Conservation (phyloP, 2,888 invertebrate genomes). For the Nysson spinosus region DNA sequence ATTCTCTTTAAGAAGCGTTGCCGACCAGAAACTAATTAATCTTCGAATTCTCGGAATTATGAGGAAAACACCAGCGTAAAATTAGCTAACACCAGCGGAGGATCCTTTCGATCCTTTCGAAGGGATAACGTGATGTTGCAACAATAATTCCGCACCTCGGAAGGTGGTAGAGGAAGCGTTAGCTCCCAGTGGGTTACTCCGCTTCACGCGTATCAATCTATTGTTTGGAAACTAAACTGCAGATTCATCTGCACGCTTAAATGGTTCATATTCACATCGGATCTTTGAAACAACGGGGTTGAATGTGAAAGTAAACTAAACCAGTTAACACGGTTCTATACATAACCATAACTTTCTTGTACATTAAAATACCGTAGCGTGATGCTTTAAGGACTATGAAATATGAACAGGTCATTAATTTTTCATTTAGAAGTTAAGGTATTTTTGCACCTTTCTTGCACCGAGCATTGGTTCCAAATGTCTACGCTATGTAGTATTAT, state of each 20-base stretch:
- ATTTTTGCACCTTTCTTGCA: too few relatives aligned
- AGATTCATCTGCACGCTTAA: conserved; percentile 44
- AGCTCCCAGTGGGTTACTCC: conserved; percentile 56
- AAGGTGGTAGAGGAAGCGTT: conserved; percentile 35
- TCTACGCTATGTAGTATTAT: too few relatives aligned
- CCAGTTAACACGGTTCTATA: too few relatives aligned
- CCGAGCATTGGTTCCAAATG: too few relatives aligned
- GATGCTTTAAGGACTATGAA: too few relatives aligned
- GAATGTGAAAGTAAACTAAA: too few relatives aligned
- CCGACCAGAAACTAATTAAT: conserved; percentile 60
- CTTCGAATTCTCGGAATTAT: conserved; percentile 62
- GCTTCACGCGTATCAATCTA: conserved; percentile 48
- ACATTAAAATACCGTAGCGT: too few relatives aligned
- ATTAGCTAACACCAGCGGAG: conserved; percentile 66
- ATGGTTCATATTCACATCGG: too few relatives aligned
- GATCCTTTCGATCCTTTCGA: conserved; percentile 42
- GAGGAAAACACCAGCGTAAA: conserved; percentile 63
- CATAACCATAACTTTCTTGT: too few relatives aligned
- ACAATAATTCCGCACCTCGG: conserved; percentile 45
- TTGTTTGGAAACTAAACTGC: conserved; percentile 40
- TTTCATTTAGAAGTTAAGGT: too few relatives aligned
- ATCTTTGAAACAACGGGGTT: too few relatives aligned
- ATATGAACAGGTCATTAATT: too few relatives aligned
- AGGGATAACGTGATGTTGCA: conserved; percentile 65
- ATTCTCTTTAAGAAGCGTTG: conserved; percentile 38